phyloP scores from a whole-genome alignment of 1,140 invertebrate genomes.

The Bombus confusus region DNA sequence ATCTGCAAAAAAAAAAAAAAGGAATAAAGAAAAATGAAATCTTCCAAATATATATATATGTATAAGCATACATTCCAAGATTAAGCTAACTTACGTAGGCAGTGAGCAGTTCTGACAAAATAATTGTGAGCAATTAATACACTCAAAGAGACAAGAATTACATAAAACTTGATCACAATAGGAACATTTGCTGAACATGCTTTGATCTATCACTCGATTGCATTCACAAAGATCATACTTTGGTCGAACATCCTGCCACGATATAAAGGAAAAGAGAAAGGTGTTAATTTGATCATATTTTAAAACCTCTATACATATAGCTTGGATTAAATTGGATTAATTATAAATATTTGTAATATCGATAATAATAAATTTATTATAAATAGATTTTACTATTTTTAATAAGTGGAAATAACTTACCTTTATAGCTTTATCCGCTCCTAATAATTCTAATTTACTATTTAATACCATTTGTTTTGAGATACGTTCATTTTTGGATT shows the following conservation, averaged over 20 bases:
- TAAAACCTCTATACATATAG: background rate
- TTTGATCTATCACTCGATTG: conserved; percentile 51
- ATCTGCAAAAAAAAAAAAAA: conserved; percentile 63
- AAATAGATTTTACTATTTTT: background rate
- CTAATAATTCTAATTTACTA: conserved; percentile 65
- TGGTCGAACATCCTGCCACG: conserved; percentile 50
- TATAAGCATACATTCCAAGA: background rate
- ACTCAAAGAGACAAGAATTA: conserved; percentile 59
- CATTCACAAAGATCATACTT: conserved; percentile 61
- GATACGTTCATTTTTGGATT: conserved; percentile 47
- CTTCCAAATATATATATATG: background rate
- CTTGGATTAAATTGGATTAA: background rate
- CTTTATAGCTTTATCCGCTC: conserved; percentile 56
- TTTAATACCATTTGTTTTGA: conserved; percentile 73
- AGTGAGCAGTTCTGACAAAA: conserved; percentile 74
- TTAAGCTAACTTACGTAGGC: conserved; percentile 61
- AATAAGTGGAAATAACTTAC: conserved; percentile 41
- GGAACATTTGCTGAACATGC: conserved; percentile 59
- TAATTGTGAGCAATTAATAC: conserved; percentile 64
- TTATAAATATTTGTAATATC: background rate
- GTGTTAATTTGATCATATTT: background rate
- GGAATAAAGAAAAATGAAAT: conserved; percentile 8
- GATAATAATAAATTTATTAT: background rate
- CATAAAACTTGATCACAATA: conserved; percentile 72
- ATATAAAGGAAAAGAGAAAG: background rate